Conservation (phyloP, 1,140 invertebrate species). For the Hyles euphorbiae region DNA sequence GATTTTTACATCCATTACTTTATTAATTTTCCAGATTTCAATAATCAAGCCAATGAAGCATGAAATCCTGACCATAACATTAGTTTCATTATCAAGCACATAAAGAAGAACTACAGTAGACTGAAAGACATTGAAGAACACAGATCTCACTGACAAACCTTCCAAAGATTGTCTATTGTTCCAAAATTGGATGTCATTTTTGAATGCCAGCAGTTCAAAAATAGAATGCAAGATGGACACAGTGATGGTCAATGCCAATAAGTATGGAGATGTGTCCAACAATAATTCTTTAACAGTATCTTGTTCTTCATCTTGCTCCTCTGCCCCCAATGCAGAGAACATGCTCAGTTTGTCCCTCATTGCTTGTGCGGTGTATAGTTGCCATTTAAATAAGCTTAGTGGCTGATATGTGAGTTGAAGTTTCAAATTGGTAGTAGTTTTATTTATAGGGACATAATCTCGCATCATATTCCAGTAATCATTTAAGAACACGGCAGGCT, state of each 20-base stretch:
- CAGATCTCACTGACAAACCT: slow-evolving; percentile 97
- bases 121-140: slow-evolving; percentile 99
- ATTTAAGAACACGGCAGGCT: slow-evolving; percentile 96
- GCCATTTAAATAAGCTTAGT: slow-evolving; percentile 97
- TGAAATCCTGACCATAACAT: slow-evolving; percentile 94
- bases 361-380: slow-evolving; percentile 96
- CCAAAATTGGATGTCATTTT: slow-evolving; percentile 99
- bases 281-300: slow-evolving; percentile 98
- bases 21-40: slow-evolving; percentile 99
- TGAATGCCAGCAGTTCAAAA: slow-evolving; percentile 99
- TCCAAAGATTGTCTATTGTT: slow-evolving; percentile 97
- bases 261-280: slow-evolving; percentile 97
- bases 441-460: slow-evolving; percentile 97
- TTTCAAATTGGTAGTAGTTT: slow-evolving; percentile 83
- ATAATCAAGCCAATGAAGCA: slow-evolving; percentile 96
- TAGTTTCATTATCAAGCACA: slow-evolving; percentile 99
- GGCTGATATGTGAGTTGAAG: slow-evolving; percentile 94
- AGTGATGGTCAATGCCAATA: slow-evolving; percentile 93
- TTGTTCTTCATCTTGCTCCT: slow-evolving; percentile 93
- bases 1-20: slow-evolving; percentile 92
- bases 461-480: slow-evolving; percentile 99
- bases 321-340: slow-evolving; percentile 77
- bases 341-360: slow-evolving; percentile 88
- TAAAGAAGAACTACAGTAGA: slow-evolving; percentile 96
- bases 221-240: slow-evolving; percentile 97